Evolutionary conservation across 2,113 vertebrate species (phyloP), one percentile per base, ranked within the genome.

Genomic region (Gopherus flavomarginatus): DNA sequence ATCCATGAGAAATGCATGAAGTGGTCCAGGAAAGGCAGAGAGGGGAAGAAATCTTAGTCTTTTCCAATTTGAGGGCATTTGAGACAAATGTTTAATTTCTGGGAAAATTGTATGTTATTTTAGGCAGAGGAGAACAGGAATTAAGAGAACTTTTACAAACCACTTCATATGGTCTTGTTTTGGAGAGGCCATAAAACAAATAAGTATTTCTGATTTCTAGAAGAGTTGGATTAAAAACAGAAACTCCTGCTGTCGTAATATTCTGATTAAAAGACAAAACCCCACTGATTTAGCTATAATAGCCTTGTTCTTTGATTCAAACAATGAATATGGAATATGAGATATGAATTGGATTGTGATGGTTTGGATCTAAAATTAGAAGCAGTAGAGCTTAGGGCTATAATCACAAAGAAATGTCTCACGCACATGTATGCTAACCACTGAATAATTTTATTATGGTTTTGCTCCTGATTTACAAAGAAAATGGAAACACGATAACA

Each of bases 241-340:
- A 87, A 96, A 85, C 50, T 5, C 1, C 62, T 54, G 11, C 4
- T 2, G 3, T 81, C 26, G 86, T 94, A 92, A 52, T 94, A 81
- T 77, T 93, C 49, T 90, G 27, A 93, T 92, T 92, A 81, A 96
- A 97, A 95, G 9, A 47, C 3, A 50, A 92, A 82, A 42, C 1
- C 1, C 49, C 92, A 47, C 16, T 91, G 42, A 57, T 89, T 85
- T 84, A 79, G 59, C n/a, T 87, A 29, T 53, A 94, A 94, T 94
- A 82, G 84, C 93, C 21, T 86, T 95, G 24, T 31, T 56, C n/a
- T 93, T 98, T 92, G 42, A 97, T 86, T 90, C 77, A 85, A 95
- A 85, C 2, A 0, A 90, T 91, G 26, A 95, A 82, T 92, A 92
- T 49, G 6, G n/a, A 87, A 90, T 92, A 77, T 31, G 54, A 96